Conservation (phyloP, 2,113 vertebrate species). For the Trochalopteron elliotii region DNA sequence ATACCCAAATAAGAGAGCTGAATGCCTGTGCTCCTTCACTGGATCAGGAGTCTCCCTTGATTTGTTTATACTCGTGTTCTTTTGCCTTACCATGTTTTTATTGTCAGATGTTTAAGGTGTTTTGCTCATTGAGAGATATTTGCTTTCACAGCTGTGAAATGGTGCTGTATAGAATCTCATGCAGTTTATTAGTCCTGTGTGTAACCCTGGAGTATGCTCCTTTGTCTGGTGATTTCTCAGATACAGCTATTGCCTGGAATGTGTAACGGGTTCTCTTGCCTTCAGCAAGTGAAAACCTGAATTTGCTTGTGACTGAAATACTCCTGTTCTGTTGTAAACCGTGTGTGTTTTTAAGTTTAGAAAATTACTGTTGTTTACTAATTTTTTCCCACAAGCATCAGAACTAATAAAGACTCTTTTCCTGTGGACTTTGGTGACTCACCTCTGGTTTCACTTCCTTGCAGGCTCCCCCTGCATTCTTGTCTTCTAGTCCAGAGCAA, state of each 20-base stretch:
- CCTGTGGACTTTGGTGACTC: neutral
- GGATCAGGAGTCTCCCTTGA: neutral
- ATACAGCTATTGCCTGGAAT: neutral
- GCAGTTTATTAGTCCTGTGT: neutral
- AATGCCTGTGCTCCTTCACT: neutral
- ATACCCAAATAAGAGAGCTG: neutral
- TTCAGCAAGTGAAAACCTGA: neutral
- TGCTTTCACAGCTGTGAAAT: neutral
- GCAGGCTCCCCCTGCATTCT: neutral
- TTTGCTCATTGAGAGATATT: neutral
- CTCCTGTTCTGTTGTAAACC: neutral
- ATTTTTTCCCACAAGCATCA: neutral
- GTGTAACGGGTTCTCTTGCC: neutral
- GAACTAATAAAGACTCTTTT: neutral
- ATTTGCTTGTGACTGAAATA: slow-evolving; percentile 16
- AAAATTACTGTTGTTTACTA: neutral
- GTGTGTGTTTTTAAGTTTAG: slow-evolving; percentile 2
- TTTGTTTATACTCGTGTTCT: neutral
- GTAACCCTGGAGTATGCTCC: neutral
- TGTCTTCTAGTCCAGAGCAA: neutral
- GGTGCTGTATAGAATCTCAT: neutral
- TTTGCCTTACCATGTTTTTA: neutral
- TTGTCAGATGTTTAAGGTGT: neutral
- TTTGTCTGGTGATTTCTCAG: slow-evolving; percentile 3
- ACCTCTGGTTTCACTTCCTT: neutral